Base-by-base conservation (phyloP, 2,113 vertebrate genomes). In the Gymnorhina tibicen region DNA sequence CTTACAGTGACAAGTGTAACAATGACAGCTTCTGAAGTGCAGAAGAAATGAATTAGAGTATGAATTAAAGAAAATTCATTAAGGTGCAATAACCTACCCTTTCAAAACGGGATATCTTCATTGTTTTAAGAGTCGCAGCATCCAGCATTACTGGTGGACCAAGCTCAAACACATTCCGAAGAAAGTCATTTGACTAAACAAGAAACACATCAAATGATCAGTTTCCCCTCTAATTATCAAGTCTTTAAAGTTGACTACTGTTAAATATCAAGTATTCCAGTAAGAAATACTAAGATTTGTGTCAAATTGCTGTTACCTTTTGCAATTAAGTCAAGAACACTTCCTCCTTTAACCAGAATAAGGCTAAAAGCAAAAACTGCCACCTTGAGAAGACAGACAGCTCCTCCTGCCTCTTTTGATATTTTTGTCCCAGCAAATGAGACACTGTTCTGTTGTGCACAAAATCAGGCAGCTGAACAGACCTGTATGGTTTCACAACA, bases 121-220 rank as follows among this genome's bases (percentile, higher is more conserved):
- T 99, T 62, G 99, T 98, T 97, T 99, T 99, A 82, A 99, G 98
- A 21, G 99, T 95, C 4, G 98, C 98, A 21, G 99, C 98, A 96
- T 99, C 99, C 44, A 99, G 98, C 97, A 99, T 96, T 79, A 99
- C 97, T 0, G 99, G 99, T 50, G 99, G 99, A 90, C 99, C 99
- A 85, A 99, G 98, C 91, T 99, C 99, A 98, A 99, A 99, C 56
- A 99, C 99, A 32, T 99, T 99, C 81, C 99, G 98, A 93, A 99
- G 99, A 87, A 99, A 99, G 85, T 99, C 99, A 91, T 99, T 99
- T 28, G 99, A 98, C 99, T 99, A 89, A 68, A 67, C 8, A 69
- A 69, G 55, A 96, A 84, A 76, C 56, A 93, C 50, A 91, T 15
- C 15, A 32, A 66, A 21, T 17, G 0, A 60, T 81, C 72, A 92